Base-by-base conservation (phyloP, 2,113 vertebrate species). In the Uria aalge region DNA sequence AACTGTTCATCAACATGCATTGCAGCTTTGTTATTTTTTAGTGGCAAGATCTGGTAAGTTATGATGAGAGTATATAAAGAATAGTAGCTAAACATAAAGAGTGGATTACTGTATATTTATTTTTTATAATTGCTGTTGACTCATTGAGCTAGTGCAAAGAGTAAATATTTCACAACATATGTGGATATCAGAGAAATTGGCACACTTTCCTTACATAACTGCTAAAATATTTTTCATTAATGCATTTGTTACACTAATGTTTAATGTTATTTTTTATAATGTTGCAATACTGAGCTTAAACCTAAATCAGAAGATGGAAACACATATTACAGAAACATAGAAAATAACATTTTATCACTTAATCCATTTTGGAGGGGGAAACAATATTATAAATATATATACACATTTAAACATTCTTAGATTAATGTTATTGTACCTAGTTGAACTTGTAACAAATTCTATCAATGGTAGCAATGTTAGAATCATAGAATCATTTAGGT, bases 31-130 rank as follows among this genome's bases (percentile, higher is more conserved):
- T 53, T 92, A 47, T 66, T 82, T 96, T 86, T 62, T 94, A 87
- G 95, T 82, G 41, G 62, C 86, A 80, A 90, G 90, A 85, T 85
- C 92, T 75, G 87, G 86, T 92, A 91, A 91, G 91, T 88, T 80
- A 52, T 11, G 26, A 21, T 52, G 59, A 60, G 4, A 84, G 19
- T 60, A 18, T 24, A 56, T 66, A 45, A 92, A 72, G 16, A 80
- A 29, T 47, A 75, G 26, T 30, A 88, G 50, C 34, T 18, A 36
- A 32, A 57, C 63, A 57, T 34, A 32, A 88, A 53, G 22, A 57
- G n/a, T 22, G 4, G 12, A 30, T 66, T 78, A 6, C 63, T 68
- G n/a, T 47, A 12, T 53, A 14, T 45, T 56, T 57, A 12, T 57
- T 71, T 75, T 64, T 77, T 57, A 19, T 57, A 60, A 6, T 56